Evolutionary conservation across 2,888 invertebrate species (phyloP).

Genomic region (Chrysomela aeneicollis): DNA sequence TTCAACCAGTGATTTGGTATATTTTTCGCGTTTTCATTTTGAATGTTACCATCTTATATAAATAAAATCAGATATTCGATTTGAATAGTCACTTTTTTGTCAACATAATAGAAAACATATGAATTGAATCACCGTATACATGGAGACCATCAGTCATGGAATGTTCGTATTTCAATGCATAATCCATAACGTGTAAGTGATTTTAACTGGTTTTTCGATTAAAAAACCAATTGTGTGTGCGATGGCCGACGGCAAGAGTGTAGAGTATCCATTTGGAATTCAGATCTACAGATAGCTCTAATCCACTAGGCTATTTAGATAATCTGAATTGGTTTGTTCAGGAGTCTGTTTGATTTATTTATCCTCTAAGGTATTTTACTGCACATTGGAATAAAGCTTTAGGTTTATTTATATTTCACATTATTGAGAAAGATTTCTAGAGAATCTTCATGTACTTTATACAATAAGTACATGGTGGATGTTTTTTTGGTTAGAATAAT

Average conservation of each 20-base stretch:
- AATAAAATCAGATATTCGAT: no score
- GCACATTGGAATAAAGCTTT: background rate
- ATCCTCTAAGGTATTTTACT: background rate
- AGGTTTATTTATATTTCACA: no score
- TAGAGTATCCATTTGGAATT: conserved; percentile 27
- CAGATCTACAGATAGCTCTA: conserved; percentile 26
- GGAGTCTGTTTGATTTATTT: background rate
- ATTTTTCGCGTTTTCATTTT: no score
- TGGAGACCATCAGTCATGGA: background rate
- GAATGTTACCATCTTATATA: no score
- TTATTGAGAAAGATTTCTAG: no score
- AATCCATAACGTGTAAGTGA: conserved; percentile 16
- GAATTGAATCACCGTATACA: background rate
- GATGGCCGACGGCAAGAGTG: conserved; percentile 3
- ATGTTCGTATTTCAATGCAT: conserved; percentile 23
- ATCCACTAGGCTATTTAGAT: conserved; percentile 22
- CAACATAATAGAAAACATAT: background rate
- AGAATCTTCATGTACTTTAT: no score
- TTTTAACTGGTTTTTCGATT: conserved; percentile 27
- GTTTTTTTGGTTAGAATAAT: no score
- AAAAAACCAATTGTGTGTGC: conserved; percentile 23
- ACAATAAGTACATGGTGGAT: no score
- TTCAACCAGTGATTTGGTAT: no score
- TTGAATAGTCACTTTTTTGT: no score
- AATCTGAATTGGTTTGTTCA: conserved; percentile 20